Evolutionary conservation across 2,888 invertebrate genomes (phyloP).

Genomic region (Sphaerophoria taeniata): DNA sequence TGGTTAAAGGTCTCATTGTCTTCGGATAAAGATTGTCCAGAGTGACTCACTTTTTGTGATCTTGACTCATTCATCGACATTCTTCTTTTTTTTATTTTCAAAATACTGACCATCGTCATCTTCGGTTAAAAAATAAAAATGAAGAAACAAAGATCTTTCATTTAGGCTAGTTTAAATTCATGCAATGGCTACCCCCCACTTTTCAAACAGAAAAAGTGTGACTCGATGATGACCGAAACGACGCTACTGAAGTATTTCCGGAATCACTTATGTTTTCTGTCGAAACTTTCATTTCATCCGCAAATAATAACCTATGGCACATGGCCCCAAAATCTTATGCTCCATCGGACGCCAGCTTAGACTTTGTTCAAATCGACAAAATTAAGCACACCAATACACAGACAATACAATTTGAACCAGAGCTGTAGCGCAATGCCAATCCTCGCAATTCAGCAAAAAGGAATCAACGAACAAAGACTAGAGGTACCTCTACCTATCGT

Average conservation of each 20-base stretch:
- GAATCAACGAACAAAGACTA: slow-evolving; percentile 58
- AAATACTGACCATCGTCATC: not conserved
- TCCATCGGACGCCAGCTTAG: not conserved
- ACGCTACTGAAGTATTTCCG: slow-evolving; percentile 41
- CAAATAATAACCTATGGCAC: not conserved
- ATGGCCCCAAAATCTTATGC: slow-evolving; percentile 7
- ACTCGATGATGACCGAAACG: not conserved
- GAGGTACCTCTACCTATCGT: slow-evolving; percentile 11
- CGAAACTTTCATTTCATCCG: slow-evolving; percentile 59
- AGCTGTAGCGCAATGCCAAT: not conserved
- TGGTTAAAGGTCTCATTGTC: slow-evolving; percentile 16
- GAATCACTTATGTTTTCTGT: slow-evolving; percentile 43
- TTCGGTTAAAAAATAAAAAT: not conserved
- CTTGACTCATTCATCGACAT: slow-evolving; percentile 57
- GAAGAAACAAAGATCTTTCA: slow-evolving; percentile 1
- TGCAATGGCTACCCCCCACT: not conserved
- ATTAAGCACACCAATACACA: slow-evolving; percentile 5
- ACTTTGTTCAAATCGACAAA: not conserved
- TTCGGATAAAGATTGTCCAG: not conserved
- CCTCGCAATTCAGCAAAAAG: slow-evolving; percentile 39
- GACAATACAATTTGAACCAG: not conserved
- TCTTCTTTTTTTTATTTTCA: not conserved
- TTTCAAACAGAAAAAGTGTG: slow-evolving; percentile 1
- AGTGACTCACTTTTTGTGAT: slow-evolving; percentile 52
- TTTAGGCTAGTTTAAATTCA: slow-evolving; percentile 1